Base-by-base conservation (phyloP, 2,888 invertebrate genomes). In the Cephus pulcher region DNA sequence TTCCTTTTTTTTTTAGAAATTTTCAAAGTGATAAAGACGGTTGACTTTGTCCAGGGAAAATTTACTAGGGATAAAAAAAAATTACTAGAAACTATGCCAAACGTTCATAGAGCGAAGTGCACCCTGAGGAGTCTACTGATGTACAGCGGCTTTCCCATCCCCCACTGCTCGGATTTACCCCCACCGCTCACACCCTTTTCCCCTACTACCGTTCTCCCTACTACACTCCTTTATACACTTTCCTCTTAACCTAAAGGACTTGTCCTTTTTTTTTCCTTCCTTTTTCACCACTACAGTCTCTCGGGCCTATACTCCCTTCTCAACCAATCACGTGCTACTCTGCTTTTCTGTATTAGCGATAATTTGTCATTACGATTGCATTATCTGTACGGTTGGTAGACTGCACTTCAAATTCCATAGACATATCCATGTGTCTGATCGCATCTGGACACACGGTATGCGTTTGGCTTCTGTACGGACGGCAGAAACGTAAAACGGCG, bases 401-500 rank as follows among this genome's bases (percentile, higher is more conserved):
- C 40, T 56, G 23, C 40, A 56, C 40, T 56, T 56, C 23, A 23
- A 23, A 56, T 56, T 56, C 40, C 40, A 56, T 9, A 56, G 40
- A 56, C 1, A 15, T 56, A 56, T 23, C 40, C 6, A 23, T 56
- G 6, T 56, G 6, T 56, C 40, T 9, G 40, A 56, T 56, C 40
- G 6, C 9, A 23, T 56, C 40, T 56, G 40, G 40, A 56, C 40
- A 23, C 40, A 56, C 0, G 40, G 40, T 56, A 56, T 9, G 23
- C 40, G 40, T 56, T 23, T 23, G 4, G 23, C 15, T 9, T 56
- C 15, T 56, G 23, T 9, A 23, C 23, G 40, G 23, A 56, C 2
- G 6, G 15, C 40, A 23, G 40, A 84, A 86, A 84, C 86, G 85
- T 85, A 86, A 89, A 89, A 91, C 91, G 91, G 88, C 89, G 86